These are phyloP conservation scores for Sebastes reedi DNA, from an alignment of 2,797 vertebrate genomes.

Conservation along the genomic window DNA sequence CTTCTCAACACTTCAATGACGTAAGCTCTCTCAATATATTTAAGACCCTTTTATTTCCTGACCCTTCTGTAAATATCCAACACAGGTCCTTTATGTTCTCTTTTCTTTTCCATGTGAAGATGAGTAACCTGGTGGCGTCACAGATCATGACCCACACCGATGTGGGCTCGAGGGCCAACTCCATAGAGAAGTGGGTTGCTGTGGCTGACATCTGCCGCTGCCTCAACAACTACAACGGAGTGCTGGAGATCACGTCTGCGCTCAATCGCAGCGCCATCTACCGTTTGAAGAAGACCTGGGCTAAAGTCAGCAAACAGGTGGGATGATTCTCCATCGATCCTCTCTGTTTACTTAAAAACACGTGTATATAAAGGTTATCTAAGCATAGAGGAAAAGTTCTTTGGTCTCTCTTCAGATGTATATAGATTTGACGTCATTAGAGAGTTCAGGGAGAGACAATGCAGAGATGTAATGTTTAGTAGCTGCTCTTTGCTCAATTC, in stretches of 20 bases:
- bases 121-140: slow-evolving; percentile 97
- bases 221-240: slow-evolving; percentile 94
- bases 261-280: slow-evolving; percentile 97
- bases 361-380: neutral
- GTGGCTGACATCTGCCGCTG: slow-evolving; percentile 95
- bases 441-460: slow-evolving; percentile 5
- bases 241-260: slow-evolving; percentile 94
- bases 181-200: slow-evolving; percentile 96
- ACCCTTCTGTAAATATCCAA: neutral
- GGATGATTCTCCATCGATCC: neutral
- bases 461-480: neutral
- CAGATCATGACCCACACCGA: slow-evolving; percentile 96
- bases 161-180: slow-evolving; percentile 87
- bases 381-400: neutral
- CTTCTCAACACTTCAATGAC: slow-evolving; percentile 96
- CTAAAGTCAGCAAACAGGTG: slow-evolving; percentile 95
- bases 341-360: neutral
- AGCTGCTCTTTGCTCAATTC: slow-evolving; percentile 13
- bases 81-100: neutral
- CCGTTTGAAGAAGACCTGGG: slow-evolving; percentile 96
- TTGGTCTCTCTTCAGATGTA: neutral
- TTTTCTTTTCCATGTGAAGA: slow-evolving; percentile 74
- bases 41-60: neutral
- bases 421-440: neutral
- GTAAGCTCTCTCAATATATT: slow-evolving; percentile 73